Base-by-base conservation (phyloP, 2,113 vertebrate species). In the Rhynchopsitta pachyrhyncha region DNA sequence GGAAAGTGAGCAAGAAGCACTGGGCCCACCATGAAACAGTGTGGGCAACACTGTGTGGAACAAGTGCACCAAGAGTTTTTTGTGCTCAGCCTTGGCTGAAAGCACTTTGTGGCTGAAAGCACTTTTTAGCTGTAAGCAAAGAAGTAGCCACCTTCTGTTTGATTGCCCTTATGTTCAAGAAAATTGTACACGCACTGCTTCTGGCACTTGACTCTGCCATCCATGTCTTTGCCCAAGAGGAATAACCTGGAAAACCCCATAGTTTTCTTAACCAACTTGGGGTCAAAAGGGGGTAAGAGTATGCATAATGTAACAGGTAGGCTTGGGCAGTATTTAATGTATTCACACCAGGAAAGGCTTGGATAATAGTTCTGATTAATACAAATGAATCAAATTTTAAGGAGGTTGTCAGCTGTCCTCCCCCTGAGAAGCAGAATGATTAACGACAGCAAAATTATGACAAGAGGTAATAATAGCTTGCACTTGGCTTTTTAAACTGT, bases 401-500 rank as follows among this genome's bases (percentile, higher is more conserved):
- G 69, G 41, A 88, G 18, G 4, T 71, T 92, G 63, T 92, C 86
- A 95, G 77, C 78, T 95, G 91, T 93, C 71, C 90, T 83, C 85
- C 50, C 37, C 28, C 76, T 94, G 63, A 90, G 90, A 93, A 83
- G 25, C 33, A 82, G 66, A 91, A 62, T 86, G 79, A 92, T 92
- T 94, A 85, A 83, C 47, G 41, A n/a, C 66, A 70, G 70, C 37
- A 93, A 80, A 93, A 90, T 83, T 93, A 20, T 82, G 90, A 74
- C 59, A 88, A 50, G 87, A 70, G 60, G 35, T 75, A 93, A n/a
- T 67, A 80, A 88, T 63, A 88, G 46, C 49, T 95, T 80, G 28
- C 57, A 59, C 74, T 87, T 79, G 47, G 49, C 71, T 81, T 80
- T 96, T 83, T 78, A 20, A 63, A 94, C 60, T 41, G n/a, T 64